phyloP scores from a whole-genome alignment of 1,140 invertebrate genomes.

The Contarinia nasturtii region DNA sequence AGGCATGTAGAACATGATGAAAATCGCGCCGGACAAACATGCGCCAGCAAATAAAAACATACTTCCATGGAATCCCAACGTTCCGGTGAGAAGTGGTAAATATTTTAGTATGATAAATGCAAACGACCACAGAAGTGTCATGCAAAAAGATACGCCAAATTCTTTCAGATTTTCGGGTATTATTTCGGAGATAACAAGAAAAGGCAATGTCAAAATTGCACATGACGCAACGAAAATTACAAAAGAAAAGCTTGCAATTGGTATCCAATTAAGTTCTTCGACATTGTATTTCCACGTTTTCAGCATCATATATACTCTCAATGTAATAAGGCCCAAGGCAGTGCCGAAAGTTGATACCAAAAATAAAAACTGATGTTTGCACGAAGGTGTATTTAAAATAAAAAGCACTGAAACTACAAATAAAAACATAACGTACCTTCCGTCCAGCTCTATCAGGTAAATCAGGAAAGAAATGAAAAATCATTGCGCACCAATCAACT shows the following conservation, averaged over 20 bases:
- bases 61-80: neutral
- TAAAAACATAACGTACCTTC: too few relatives aligned
- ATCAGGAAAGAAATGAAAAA: too few relatives aligned
- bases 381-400: too few relatives aligned
- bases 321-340: too few relatives aligned
- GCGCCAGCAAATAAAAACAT: neutral
- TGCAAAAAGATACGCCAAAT: constrained; percentile 12
- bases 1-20: constrained; percentile 27
- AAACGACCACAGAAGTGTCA: constrained; percentile 11
- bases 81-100: constrained; percentile 9
- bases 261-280: constrained; percentile 10
- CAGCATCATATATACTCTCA: too few relatives aligned
- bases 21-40: neutral
- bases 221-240: constrained; percentile 14
- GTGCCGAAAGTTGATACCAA: too few relatives aligned
- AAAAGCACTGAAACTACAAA: too few relatives aligned
- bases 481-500: too few relatives aligned
- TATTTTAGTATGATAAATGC: constrained; percentile 7
- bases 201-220: constrained; percentile 16
- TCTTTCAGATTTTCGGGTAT: constrained; percentile 13
- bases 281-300: too few relatives aligned
- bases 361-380: too few relatives aligned
- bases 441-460: too few relatives aligned
- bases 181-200: constrained; percentile 18
- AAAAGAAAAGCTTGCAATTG: constrained; percentile 16